A percentile compares a stretch with the other conserved stretches of the same genome.
These are phyloP conservation scores for Sipha flava DNA, from an alignment of 1,140 invertebrate genomes.

Conservation along the genomic window DNA sequence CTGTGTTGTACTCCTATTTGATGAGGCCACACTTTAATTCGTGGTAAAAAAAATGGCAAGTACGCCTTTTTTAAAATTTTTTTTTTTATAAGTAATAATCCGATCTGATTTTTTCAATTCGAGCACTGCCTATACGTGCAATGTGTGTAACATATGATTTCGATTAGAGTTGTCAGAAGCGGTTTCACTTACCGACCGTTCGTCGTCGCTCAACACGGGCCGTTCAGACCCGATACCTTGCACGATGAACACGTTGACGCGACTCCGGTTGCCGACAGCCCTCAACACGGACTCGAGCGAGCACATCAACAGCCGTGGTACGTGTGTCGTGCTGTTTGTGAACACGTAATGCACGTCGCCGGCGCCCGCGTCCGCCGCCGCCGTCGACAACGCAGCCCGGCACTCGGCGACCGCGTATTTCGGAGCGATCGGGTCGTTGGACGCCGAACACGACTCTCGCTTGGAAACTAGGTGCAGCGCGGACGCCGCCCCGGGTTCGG, in stretches of 20 bases:
- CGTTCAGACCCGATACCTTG: not conserved
- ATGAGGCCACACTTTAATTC: too few species aligned
- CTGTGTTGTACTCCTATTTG: too few species aligned
- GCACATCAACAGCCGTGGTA: not conserved
- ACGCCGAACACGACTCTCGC: not conserved
- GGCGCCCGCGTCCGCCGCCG: not conserved
- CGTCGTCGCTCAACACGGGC: not conserved
- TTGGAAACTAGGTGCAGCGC: not conserved
- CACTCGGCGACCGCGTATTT: not conserved
- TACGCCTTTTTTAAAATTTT: too few species aligned
- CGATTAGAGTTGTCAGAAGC: too few species aligned
- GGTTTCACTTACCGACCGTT: too few species aligned
- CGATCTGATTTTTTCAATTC: too few species aligned
- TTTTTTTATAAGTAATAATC: too few species aligned
- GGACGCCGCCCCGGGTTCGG: not conserved
- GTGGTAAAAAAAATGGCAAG: too few species aligned
- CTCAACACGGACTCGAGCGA: not conserved
- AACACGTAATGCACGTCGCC: conserved; percentile 3
- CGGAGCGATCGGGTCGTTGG: not conserved
- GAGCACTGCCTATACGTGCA: too few species aligned
- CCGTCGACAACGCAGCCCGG: not conserved
- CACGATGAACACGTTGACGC: not conserved
- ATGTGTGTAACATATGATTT: too few species aligned
- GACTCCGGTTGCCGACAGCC: not conserved
- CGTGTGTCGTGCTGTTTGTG: not conserved